phyloP scores from a whole-genome alignment of 1,140 invertebrate genomes.

The Heliconius nattereri region DNA sequence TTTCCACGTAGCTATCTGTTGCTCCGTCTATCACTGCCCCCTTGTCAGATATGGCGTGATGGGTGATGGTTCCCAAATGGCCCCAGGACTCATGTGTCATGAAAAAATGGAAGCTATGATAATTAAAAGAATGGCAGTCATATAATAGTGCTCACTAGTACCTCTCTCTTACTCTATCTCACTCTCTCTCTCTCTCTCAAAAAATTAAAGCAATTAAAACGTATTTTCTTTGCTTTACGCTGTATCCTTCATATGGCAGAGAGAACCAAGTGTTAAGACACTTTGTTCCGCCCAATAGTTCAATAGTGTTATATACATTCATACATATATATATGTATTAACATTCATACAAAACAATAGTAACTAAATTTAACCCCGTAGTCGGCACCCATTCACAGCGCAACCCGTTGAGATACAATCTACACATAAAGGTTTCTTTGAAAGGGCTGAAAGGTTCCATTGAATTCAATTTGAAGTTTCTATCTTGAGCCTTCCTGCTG shows the following conservation, averaged over 20 bases:
- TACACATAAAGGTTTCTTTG: neutral
- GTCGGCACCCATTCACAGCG: neutral
- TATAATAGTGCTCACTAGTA: too few species aligned
- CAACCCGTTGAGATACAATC: neutral
- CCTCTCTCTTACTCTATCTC: too few species aligned
- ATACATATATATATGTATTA: neutral
- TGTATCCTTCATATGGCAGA: too few species aligned
- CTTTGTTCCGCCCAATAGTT: too few species aligned
- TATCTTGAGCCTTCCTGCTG: conserved; percentile 8
- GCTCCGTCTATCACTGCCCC: conserved; percentile 5
- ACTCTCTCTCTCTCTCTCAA: too few species aligned
- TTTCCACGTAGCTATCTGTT: neutral
- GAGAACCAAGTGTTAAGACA: too few species aligned
- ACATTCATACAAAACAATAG: conserved; percentile 1
- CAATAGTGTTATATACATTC: neutral
- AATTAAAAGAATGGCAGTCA: too few species aligned
- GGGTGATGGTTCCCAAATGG: neutral
- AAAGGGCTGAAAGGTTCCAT: conserved; percentile 2
- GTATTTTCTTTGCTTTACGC: too few species aligned
- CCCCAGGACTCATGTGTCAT: too few species aligned
- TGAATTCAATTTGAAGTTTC: conserved; percentile 17
- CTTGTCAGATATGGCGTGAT: neutral
- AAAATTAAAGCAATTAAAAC: too few species aligned
- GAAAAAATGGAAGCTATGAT: too few species aligned
- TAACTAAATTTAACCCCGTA: neutral